Percentiles rank a stretch among this genome's conserved stretches.
Evolutionary conservation across 2,113 vertebrate species (phyloP).

Genomic region (Chitala chitala): DNA sequence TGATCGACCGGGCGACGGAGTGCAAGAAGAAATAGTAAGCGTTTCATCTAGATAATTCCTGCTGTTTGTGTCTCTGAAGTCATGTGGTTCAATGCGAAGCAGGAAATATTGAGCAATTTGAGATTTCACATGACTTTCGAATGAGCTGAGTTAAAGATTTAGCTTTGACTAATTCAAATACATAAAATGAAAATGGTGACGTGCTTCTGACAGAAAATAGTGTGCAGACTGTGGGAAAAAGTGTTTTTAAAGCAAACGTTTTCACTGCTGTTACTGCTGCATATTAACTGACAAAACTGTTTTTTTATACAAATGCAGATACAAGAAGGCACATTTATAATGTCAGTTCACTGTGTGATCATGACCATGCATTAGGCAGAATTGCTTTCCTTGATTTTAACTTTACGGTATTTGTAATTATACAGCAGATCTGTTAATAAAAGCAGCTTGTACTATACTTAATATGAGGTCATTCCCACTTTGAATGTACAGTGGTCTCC

Average conservation of each 20-base stretch:
- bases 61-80: background rate
- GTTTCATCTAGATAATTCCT: too few relatives aligned
- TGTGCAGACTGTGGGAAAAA: too few relatives aligned
- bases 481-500: too few relatives aligned
- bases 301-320: background rate
- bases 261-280: background rate
- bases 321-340: background rate
- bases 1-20: constrained; percentile 82
- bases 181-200: too few relatives aligned
- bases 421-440: too few relatives aligned
- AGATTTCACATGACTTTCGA: background rate
- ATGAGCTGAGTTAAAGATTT: background rate
- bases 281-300: background rate
- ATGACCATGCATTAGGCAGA: background rate
- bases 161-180: too few relatives aligned
- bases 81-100: background rate
- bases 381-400: background rate
- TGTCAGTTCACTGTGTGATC: background rate
- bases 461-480: too few relatives aligned
- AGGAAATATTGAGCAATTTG: background rate
- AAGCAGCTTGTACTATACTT: too few relatives aligned
- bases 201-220: too few relatives aligned
- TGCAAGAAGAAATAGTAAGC: constrained; percentile 98
- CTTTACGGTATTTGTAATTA: too few relatives aligned
- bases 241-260: background rate